Percentiles rank a stretch among this genome's conserved stretches.
These are phyloP conservation scores for Diorhabda elongata DNA, from an alignment of 1,140 invertebrate genomes.

Conservation along the genomic window DNA sequence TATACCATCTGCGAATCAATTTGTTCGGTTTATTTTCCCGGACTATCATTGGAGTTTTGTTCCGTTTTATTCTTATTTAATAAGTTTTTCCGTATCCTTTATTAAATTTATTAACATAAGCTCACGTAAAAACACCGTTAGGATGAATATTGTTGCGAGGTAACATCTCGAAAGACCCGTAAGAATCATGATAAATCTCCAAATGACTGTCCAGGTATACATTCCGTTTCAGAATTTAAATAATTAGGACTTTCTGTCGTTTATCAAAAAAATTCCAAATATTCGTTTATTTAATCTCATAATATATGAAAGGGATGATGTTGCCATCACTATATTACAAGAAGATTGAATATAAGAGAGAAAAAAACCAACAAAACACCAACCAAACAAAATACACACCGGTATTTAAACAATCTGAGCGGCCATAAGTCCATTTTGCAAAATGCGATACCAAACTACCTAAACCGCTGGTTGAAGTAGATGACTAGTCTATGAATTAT, in stretches of 20 bases:
- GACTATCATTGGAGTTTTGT: no score
- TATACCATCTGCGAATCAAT: no score
- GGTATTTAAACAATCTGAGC: no score
- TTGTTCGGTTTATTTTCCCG: no score
- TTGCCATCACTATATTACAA: background rate
- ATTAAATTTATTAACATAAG: slow-evolving; percentile 9
- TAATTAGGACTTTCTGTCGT: background rate
- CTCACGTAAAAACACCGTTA: slow-evolving; percentile 5
- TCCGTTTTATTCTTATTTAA: background rate
- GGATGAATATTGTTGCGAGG: background rate
- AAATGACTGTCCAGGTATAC: background rate
- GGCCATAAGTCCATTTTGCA: no score
- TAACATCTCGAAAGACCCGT: background rate
- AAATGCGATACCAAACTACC: no score
- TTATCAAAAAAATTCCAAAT: no score
- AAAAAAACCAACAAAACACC: no score
- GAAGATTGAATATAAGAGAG: no score
- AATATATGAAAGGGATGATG: background rate
- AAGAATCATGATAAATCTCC: background rate
- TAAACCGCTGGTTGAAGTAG: no score
- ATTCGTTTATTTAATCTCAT: background rate
- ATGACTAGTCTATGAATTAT: no score
- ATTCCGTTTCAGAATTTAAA: background rate
- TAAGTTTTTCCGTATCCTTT: background rate
- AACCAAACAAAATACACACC: no score